Evolutionary conservation across 2,113 vertebrate genomes (phyloP), one percentile per base, ranked within the genome.

Genomic region (Tragelaphus buxtoni): DNA sequence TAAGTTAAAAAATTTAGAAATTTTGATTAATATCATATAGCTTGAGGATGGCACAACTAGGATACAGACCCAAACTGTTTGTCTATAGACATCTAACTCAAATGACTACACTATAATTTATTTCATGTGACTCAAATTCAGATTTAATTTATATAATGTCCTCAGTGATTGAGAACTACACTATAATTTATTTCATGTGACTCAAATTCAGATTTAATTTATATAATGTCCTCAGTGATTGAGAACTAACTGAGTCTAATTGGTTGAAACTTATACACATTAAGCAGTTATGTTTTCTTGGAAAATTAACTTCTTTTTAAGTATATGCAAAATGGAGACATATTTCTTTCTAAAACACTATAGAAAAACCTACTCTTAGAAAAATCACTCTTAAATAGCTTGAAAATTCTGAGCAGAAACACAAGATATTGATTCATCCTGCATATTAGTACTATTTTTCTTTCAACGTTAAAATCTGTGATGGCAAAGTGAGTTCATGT

Each of bases 301-400:
- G 35, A 89, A 96, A 91, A 92, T 17, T 56, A 58, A 32, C 17
- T 45, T 88, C 18, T 63, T 77, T 88, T 93, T 65, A 53, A 42
- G 11, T 3, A 77, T 39, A 9, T 26, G 22, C 13, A 61, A 58
- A 65, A 77, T 77, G 1, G 55, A 17, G 3, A 35, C 17, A 7
- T 10, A n/a, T 65, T 65, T 88, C 26, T 88, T 94, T 72, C 11
- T 88, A 60, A 69, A 87, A 32, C 12, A 17, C 8, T 76, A 16
- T n/a, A 88, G 49, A 63, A 77, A 92, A 55, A 72, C 0, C 30
- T 56, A 1, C 32, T 42, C 20, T 28, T 61, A 69, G 9, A 9
- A 39, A 47, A 92, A 60, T 79, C 9, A 79, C 8, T 17, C 42
- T 55, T 77, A 49, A 91, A 72, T 55, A 60, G 3, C 42, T 92